A percentile compares a stretch with the other conserved stretches of the same genome.
Conservation (phyloP, 2,797 vertebrate genomes). For the Euphonia xanthogaster region DNA sequence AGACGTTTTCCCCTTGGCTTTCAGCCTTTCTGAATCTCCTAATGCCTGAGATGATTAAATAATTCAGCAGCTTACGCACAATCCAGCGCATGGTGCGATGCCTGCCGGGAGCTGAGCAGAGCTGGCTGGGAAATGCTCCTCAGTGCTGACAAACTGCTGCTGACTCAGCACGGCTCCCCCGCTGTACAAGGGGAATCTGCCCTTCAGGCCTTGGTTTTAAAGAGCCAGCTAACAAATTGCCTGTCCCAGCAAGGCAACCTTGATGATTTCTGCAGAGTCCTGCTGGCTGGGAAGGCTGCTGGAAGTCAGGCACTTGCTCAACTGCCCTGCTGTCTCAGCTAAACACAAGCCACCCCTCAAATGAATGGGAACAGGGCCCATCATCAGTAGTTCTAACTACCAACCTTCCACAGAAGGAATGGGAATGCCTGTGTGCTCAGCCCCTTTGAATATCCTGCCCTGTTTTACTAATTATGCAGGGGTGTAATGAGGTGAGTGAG, state of each 20-base stretch:
- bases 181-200: neutral
- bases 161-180: neutral
- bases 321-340: neutral
- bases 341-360: neutral
- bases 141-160: neutral
- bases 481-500: neutral
- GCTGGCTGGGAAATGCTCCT: neutral
- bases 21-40: neutral
- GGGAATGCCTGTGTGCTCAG: neutral
- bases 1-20: neutral
- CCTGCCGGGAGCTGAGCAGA: neutral
- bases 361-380: neutral
- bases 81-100: neutral
- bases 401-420: neutral
- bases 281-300: neutral
- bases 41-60: neutral
- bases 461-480: rapidly evolving
- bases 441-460: neutral
- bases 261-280: neutral
- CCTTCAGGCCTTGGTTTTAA: neutral
- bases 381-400: neutral
- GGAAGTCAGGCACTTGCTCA: neutral
- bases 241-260: neutral
- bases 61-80: neutral
- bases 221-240: neutral